Percentiles rank a stretch among this genome's conserved stretches.
Conservation (phyloP, 2,113 vertebrate species). For the human region DNA sequence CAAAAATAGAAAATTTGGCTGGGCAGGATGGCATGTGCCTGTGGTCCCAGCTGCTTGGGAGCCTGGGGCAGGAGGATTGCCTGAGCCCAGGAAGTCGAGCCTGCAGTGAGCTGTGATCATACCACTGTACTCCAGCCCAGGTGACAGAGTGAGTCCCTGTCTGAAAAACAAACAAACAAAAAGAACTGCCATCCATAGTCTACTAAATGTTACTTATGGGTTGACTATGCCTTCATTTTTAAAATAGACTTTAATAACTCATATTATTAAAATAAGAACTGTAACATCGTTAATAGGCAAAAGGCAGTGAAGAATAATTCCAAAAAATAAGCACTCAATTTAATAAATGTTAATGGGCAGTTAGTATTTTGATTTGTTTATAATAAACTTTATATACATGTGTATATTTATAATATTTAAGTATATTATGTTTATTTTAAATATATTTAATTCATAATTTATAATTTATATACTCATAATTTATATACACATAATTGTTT, state of each 20-base stretch:
- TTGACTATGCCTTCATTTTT: background rate
- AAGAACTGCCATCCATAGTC: background rate
- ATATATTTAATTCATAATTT: background rate
- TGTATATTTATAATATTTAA: conserved; percentile 3
- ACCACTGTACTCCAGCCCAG: too few species aligned
- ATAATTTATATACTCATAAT: background rate
- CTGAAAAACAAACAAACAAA: too few species aligned
- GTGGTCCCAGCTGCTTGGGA: too few species aligned
- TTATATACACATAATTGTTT: background rate
- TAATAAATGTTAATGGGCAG: background rate
- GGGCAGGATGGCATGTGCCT: too few species aligned
- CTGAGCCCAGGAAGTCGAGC: too few species aligned
- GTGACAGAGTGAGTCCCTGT: too few species aligned
- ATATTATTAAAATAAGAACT: background rate
- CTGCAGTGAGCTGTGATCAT: too few species aligned
- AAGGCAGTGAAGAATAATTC: background rate
- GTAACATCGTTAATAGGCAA: background rate
- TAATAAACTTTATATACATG: background rate
- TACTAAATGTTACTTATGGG: background rate
- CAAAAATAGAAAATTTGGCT: too few species aligned
- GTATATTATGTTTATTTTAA: background rate
- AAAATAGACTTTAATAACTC: background rate
- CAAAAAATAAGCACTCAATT: background rate
- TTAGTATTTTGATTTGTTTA: background rate
- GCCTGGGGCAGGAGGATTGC: too few species aligned